Base-by-base conservation (phyloP, 92 coral and sea anemone genomes). In the Hydrozoanthus gracilis region DNA sequence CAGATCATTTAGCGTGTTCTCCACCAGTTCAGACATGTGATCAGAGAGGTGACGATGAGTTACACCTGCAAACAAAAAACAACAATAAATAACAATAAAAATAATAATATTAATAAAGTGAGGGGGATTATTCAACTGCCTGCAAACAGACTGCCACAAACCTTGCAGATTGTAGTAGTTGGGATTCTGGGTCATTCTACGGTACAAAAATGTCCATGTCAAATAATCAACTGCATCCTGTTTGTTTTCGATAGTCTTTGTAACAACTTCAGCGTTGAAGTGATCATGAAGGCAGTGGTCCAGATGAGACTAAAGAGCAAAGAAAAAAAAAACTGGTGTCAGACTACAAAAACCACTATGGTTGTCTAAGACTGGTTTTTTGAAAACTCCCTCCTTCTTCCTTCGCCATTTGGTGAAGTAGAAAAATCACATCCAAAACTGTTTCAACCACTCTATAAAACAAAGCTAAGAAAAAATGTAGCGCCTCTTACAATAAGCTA, bases 111-210 rank as follows among this genome's bases (percentile, higher is more conserved):
- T 16, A 16, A 17, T 20, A 15, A 67, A 27, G 39, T 27, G 39
- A 27, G 39, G 39, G 39, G 39, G 39, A 27, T 7, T 18, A 47
- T 9, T 44, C 18, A 15, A 51, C 35, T 61, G 4, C 20, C 55
- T 8, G 58, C 16, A 20, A 61, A n/a, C 15, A 51, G 51, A 18
- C 0, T 16, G 46, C 45, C 6, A 76, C 80, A 27, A 76, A 95
- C 98, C 98, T 94, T 96, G 99, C 73, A 96, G 87, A 84, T 96
- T 96, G 91, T 96, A 96, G 86, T 96, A 96, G 89, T 96, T 96
- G 3, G 99, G 99, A 56, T 96, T 96, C 71, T 94, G 99, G n/a
- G 99, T 96, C 99, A 96, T 96, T 76, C 99, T 86, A 66, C 99
- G 98, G 79, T 96, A 96, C 71, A 96, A 87, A 72, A 87, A 96